Evolutionary conservation across 2,113 vertebrate genomes (phyloP).

Genomic region (Australoheros scitulus): DNA sequence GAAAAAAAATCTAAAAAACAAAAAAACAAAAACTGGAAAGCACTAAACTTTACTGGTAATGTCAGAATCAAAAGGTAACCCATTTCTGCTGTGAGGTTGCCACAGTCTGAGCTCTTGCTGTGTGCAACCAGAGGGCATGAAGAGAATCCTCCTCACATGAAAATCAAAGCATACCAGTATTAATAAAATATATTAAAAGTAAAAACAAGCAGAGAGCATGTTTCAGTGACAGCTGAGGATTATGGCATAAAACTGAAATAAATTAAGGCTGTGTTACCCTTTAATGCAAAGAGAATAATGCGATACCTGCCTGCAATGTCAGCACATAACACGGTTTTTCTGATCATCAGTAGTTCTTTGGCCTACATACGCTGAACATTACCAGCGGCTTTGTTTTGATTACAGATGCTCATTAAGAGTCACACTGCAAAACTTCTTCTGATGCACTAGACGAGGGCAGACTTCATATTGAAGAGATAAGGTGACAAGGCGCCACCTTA

Average conservation of each 20-base stretch:
- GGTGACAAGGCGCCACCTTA: not conserved
- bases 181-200: not conserved
- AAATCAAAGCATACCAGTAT: not conserved
- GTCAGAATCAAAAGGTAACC: constrained; percentile 5
- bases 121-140: not conserved
- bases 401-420: not conserved
- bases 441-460: not conserved
- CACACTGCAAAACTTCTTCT: not conserved
- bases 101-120: not conserved
- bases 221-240: not conserved
- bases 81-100: constrained; percentile 7
- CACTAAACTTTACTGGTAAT: not conserved
- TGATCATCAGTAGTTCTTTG: not conserved
- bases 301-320: not conserved
- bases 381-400: not conserved
- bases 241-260: constrained; percentile 1
- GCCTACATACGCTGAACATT: not conserved
- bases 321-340: not conserved
- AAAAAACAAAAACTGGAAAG: not conserved
- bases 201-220: not conserved
- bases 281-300: constrained; percentile 7
- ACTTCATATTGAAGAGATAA: not conserved
- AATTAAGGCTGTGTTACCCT: not conserved
- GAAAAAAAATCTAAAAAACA: not conserved
- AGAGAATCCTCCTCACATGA: not conserved